Conservation (phyloP, 2,113 vertebrate genomes). For the Xiphorhynchus elegans region DNA sequence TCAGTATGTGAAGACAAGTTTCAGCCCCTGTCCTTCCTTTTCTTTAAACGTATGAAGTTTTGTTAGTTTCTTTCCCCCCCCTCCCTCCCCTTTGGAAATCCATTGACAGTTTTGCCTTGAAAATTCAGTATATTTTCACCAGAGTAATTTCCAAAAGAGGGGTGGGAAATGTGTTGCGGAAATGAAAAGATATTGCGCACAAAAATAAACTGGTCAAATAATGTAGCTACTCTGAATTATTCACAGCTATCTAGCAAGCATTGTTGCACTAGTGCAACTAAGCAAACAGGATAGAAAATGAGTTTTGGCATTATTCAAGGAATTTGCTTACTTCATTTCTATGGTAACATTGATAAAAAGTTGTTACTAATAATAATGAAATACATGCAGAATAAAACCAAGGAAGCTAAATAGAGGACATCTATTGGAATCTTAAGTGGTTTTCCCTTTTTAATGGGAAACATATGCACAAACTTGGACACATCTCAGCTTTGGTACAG, state of each 20-base stretch:
- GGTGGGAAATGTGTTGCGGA: neutral
- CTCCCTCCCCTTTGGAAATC: neutral
- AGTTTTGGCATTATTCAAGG: neutral
- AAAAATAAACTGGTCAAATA: constrained; percentile 1
- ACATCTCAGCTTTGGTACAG: neutral
- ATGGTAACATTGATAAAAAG: neutral
- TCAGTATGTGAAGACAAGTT: neutral
- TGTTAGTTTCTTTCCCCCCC: neutral
- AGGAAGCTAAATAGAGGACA: neutral
- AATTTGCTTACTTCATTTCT: constrained; percentile 3
- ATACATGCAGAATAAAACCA: neutral
- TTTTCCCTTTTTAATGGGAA: neutral
- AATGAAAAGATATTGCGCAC: neutral
- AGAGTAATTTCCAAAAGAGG: neutral
- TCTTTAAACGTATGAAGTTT: neutral
- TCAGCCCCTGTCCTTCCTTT: neutral
- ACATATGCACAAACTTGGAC: neutral
- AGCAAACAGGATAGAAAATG: constrained; percentile 1
- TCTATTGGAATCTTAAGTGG: neutral
- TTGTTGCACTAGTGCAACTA: neutral
- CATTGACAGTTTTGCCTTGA: neutral
- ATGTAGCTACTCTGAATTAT: neutral
- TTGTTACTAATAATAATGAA: constrained; percentile 4
- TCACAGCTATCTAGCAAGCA: neutral
- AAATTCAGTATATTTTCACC: neutral